Percentiles rank a stretch among this genome's conserved stretches.
Conservation (phyloP, 2,113 vertebrate genomes). For the Ramphastos sulfuratus region DNA sequence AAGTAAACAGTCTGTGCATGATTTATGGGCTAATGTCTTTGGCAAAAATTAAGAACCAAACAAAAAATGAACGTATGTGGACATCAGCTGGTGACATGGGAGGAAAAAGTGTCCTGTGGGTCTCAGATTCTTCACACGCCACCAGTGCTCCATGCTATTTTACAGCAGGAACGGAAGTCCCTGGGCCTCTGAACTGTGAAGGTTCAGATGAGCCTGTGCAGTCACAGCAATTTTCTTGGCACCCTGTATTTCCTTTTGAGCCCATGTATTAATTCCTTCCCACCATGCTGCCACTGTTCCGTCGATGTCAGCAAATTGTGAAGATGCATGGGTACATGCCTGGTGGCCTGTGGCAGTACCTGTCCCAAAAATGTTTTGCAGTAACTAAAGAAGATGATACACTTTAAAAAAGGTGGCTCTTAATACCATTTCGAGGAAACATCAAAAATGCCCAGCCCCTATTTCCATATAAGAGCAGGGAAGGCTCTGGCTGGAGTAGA, state of each 20-base stretch:
- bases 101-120: not conserved
- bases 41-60: not conserved
- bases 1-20: not conserved
- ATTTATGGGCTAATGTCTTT: not conserved
- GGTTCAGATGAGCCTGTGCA: not conserved
- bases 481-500: slow-evolving; percentile 23
- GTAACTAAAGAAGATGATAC: slow-evolving; percentile 18
- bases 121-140: not conserved
- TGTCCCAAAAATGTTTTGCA: slow-evolving; percentile 49
- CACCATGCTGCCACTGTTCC: slow-evolving; percentile 36
- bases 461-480: slow-evolving; percentile 3
- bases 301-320: not conserved
- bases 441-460: not conserved
- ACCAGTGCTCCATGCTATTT: not conserved
- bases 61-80: not conserved
- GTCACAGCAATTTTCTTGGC: slow-evolving; percentile 23
- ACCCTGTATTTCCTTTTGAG: not conserved
- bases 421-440: slow-evolving; percentile 56
- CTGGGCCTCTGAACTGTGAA: not conserved
- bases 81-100: not conserved
- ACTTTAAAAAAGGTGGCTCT: not conserved
- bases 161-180: not conserved
- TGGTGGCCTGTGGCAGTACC: not conserved
- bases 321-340: slow-evolving; percentile 1
- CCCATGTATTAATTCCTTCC: slow-evolving; percentile 37